phyloP scores from a whole-genome alignment of 2,113 vertebrate genomes.

The Loxodonta africana region DNA sequence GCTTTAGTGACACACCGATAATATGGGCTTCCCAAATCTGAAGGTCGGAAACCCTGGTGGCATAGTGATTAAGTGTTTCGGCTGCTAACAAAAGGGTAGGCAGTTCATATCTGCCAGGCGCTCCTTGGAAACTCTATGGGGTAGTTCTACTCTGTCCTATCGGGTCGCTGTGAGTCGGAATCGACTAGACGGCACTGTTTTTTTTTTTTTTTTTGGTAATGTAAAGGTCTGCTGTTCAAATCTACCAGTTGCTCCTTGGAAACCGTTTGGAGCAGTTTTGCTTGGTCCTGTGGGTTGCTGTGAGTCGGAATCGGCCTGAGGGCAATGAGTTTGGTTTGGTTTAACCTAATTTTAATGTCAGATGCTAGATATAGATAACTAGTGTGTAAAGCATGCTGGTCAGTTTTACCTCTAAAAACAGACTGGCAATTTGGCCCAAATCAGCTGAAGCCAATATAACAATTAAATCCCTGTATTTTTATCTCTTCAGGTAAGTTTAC shows the following conservation, averaged over 20 bases:
- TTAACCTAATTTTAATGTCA: not conserved
- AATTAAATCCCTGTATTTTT: not conserved
- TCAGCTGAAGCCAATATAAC: not conserved
- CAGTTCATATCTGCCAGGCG: too few relatives aligned
- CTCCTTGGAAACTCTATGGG: too few relatives aligned
- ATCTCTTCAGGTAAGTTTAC: not conserved
- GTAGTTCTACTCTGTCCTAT: too few relatives aligned
- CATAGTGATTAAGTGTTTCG: too few relatives aligned
- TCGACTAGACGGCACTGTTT: too few relatives aligned
- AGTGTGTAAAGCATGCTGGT: not conserved
- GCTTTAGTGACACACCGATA: not conserved
- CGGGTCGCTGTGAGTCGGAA: too few relatives aligned
- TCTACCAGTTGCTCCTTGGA: too few relatives aligned
- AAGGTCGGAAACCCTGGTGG: not conserved
- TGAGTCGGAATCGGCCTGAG: not conserved
- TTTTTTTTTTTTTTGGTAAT: too few relatives aligned
- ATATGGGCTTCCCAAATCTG: not conserved
- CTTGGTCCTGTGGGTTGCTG: not conserved
- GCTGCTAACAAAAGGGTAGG: too few relatives aligned
- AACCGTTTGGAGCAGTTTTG: too few relatives aligned
- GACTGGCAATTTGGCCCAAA: not conserved
- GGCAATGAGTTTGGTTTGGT: not conserved
- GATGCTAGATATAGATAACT: not conserved
- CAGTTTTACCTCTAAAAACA: not conserved
- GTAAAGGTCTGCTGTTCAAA: too few relatives aligned